phyloP scores from a whole-genome alignment of 2,888 invertebrate genomes.

The Patella depressa region DNA sequence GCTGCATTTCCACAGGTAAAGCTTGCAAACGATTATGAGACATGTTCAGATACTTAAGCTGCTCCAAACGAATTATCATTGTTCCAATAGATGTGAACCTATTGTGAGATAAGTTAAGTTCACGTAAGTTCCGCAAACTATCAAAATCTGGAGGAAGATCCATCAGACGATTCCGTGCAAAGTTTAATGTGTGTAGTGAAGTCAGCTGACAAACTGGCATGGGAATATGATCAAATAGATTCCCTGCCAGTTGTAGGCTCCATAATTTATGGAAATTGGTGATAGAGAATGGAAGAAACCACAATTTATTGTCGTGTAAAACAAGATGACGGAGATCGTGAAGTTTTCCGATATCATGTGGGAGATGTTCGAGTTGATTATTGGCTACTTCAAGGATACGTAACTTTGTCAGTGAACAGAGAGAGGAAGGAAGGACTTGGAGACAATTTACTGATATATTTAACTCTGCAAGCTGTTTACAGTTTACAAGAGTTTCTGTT shows the following conservation, averaged over 20 bases:
- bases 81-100: constrained; percentile 55
- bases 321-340: constrained; percentile 58
- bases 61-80: constrained; percentile 50
- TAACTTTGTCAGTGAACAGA: constrained; percentile 43
- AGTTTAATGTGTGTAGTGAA: constrained; percentile 49
- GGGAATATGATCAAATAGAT: constrained; percentile 63
- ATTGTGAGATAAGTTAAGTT: constrained; percentile 63
- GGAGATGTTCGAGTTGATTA: constrained; percentile 63
- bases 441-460: constrained; percentile 57
- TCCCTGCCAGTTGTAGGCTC: constrained; percentile 61
- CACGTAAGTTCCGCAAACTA: constrained; percentile 52
- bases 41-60: constrained; percentile 55
- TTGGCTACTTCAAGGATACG: constrained; percentile 55
- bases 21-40: constrained; percentile 53
- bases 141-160: constrained; percentile 63
- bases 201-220: constrained; percentile 58
- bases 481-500: constrained; percentile 66
- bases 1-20: constrained; percentile 48
- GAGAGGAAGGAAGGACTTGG: constrained; percentile 44
- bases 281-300: constrained; percentile 65
- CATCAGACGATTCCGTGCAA: constrained; percentile 57
- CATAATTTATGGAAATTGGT: constrained; percentile 54
- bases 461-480: constrained; percentile 55
- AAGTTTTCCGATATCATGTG: constrained; percentile 62
- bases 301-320: constrained; percentile 62